Percentiles rank a stretch among this genome's conserved stretches.
Conservation (phyloP, 1,140 invertebrate species). For the Zaprionus gabonicus region DNA sequence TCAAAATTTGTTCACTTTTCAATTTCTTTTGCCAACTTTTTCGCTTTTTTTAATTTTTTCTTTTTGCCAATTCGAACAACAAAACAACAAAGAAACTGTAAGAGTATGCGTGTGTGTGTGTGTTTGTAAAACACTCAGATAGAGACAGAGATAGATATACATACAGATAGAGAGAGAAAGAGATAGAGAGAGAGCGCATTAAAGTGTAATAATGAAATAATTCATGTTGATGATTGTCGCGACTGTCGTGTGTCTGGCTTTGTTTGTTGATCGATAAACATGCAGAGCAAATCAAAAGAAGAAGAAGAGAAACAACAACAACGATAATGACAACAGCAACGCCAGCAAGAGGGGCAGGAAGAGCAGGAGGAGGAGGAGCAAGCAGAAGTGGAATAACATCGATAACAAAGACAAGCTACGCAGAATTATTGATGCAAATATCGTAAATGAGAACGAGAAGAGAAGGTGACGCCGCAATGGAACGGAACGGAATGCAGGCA, state of each 20-base stretch:
- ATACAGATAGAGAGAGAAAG: slow-evolving; percentile 11
- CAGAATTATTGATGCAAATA: slow-evolving; percentile 28
- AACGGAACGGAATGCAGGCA: neutral
- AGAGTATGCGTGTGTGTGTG: slow-evolving; percentile 18
- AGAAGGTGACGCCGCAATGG: neutral
- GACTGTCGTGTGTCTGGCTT: slow-evolving; percentile 34
- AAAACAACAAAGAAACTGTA: slow-evolving; percentile 58
- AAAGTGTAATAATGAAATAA: slow-evolving; percentile 22
- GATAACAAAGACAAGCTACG: slow-evolving; percentile 10
- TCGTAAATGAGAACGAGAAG: slow-evolving; percentile 9
- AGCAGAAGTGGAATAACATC: slow-evolving; percentile 4
- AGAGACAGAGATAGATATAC: slow-evolving; percentile 13
- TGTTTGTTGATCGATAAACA: slow-evolving; percentile 64
- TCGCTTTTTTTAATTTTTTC: slow-evolving; percentile 30
- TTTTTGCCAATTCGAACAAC: slow-evolving; percentile 56
- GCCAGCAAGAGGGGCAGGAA: slow-evolving; percentile 38
- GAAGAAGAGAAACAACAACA: slow-evolving; percentile 37
- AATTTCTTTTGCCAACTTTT: slow-evolving; percentile 46
- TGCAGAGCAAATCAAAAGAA: slow-evolving; percentile 54
- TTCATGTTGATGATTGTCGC: slow-evolving; percentile 22
- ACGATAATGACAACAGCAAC: slow-evolving; percentile 12
- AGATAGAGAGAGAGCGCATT: slow-evolving; percentile 8
- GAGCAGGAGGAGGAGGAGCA: slow-evolving; percentile 18
- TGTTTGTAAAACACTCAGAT: slow-evolving; percentile 29
- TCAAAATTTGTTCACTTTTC: slow-evolving; percentile 60